Evolutionary conservation across 2,797 vertebrate genomes (phyloP), one percentile per base, ranked within the genome.

Genomic region (Erethizon dorsatum): DNA sequence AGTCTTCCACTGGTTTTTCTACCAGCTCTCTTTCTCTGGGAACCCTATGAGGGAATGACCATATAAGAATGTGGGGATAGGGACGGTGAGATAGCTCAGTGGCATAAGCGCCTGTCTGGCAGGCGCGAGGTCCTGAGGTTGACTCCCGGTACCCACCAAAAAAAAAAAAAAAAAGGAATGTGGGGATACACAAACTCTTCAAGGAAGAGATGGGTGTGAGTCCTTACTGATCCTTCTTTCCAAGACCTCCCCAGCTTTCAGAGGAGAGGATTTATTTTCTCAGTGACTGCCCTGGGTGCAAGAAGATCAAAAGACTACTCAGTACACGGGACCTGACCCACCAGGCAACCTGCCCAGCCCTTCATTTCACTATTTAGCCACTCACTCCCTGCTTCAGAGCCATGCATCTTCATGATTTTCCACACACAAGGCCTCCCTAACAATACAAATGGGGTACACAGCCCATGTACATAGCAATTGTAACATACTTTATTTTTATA

Each of bases 371-470:
- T 2, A 1, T 22, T 18, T 2, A 37, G 75, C 10, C 33, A n/a
- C 67, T 75, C 13, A 14, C 6, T 37, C 57, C n/a, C 17, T 26
- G 28, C 14, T 54, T 31, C 56, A 33, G 14, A 69, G 12, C 33
- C 18, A 5, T 1, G 2, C 1, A 26, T n/a, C 31, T 63, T 52
- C 10, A 45, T 0, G 33, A 45, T 24, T 6, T 65, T 8, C 22
- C 24, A 26, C 28, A 37, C 22, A 45, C 33, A 9, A 41, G 77
- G 47, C 41, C 50, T 9, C 65, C 2, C 37, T 1, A 13, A 57
- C 6, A 37, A 6, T 22, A 17, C 37, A 73, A 57, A 78, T 4
- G 56, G 12, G 1, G 26, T 26, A 28, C 45, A 26, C 1, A 57
- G 63, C 15, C 54, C 77, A 15, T 0, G 20, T 9, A 22, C 26